A percentile compares a stretch with the other conserved stretches of the same genome.
Evolutionary conservation across 2,888 invertebrate genomes (phyloP).

Genomic region (Ichneumoninae sp.): DNA sequence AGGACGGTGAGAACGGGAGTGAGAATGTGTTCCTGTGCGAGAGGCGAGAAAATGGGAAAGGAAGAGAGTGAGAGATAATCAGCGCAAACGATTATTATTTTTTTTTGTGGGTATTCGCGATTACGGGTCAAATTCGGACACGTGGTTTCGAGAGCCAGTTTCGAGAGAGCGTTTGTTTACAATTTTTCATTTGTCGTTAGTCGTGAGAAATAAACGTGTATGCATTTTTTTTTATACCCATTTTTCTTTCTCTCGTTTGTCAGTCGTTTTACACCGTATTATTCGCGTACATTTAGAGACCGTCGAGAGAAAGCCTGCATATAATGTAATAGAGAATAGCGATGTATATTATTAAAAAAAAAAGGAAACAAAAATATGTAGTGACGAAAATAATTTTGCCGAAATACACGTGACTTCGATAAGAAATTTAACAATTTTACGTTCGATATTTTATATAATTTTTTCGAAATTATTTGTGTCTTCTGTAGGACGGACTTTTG

Average conservation of each 20-base stretch:
- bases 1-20: slow-evolving; percentile 18
- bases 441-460: slow-evolving; percentile 33
- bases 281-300: slow-evolving; percentile 63
- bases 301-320: slow-evolving; percentile 70
- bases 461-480: not conserved
- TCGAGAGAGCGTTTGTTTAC: slow-evolving; percentile 38
- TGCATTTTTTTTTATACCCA: slow-evolving; percentile 39
- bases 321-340: slow-evolving; percentile 70
- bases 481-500: not conserved
- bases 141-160: slow-evolving; percentile 61
- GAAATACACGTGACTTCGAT: slow-evolving; percentile 70
- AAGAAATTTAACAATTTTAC: slow-evolving; percentile 61
- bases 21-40: slow-evolving; percentile 5
- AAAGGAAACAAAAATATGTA: slow-evolving; percentile 63
- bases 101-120: slow-evolving; percentile 66
- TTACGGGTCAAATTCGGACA: slow-evolving; percentile 65
- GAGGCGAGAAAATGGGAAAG: slow-evolving; percentile 43
- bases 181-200: slow-evolving; percentile 37
- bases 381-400: slow-evolving; percentile 69
- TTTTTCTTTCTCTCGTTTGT: slow-evolving; percentile 13
- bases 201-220: slow-evolving; percentile 50
- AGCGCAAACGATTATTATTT: slow-evolving; percentile 41
- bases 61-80: slow-evolving; percentile 44
- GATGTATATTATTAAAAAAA: slow-evolving; percentile 67
- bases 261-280: slow-evolving; percentile 46